phyloP scores from a whole-genome alignment of 2,797 vertebrate species.

The Danio albolineatus region DNA sequence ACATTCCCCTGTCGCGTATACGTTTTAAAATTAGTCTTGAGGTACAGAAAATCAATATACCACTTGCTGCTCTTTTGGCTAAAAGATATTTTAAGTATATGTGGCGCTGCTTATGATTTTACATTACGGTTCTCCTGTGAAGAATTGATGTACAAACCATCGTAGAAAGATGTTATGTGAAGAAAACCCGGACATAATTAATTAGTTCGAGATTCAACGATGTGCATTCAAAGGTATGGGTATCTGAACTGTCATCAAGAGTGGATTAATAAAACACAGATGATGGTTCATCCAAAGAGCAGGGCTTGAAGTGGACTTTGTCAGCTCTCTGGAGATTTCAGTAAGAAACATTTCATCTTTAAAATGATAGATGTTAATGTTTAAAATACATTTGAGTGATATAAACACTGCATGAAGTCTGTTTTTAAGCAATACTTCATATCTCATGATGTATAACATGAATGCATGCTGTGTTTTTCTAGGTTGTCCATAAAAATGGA shows the following conservation, averaged over 20 bases:
- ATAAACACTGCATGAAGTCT: not conserved
- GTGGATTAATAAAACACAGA: not conserved
- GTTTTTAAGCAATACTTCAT: not conserved
- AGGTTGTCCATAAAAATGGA: slow-evolving; percentile 80
- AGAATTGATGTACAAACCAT: not conserved
- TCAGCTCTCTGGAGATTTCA: not conserved
- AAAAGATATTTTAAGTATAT: not conserved
- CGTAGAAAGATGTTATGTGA: not conserved
- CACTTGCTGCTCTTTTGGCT: not conserved
- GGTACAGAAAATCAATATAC: not conserved
- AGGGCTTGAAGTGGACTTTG: slow-evolving; percentile 9
- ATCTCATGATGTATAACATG: not conserved
- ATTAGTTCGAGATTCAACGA: not conserved
- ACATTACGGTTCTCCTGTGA: not conserved
- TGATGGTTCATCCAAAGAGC: not conserved
- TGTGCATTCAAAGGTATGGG: not conserved
- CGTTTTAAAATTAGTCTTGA: not conserved
- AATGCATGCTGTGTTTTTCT: not conserved
- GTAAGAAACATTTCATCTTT: slow-evolving; percentile 13
- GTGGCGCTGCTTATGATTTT: not conserved
- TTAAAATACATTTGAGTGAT: not conserved
- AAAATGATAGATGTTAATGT: not conserved
- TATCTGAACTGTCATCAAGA: not conserved
- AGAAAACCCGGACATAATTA: not conserved
- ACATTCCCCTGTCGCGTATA: not conserved